Evolutionary conservation across 2,888 invertebrate species (phyloP), one percentile per base, ranked within the genome.

Genomic region (Caenorhabditis virilis): DNA sequence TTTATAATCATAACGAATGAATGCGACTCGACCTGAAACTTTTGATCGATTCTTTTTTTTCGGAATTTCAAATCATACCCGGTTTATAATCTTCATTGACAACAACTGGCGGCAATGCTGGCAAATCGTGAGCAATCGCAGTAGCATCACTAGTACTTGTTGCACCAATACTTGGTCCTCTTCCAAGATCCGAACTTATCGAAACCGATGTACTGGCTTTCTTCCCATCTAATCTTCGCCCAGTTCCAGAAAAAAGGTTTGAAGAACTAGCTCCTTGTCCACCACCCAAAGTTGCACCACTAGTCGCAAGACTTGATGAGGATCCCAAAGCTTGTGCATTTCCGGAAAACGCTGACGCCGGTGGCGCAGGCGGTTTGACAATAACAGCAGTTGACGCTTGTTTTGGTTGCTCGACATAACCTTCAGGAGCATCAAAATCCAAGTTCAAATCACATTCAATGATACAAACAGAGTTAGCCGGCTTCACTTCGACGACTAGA

Each of bases 361-460:
- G 59, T 20, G 64, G 64, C n/a, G 6, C 25, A n/a, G n/a, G n/a
- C n/a, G n/a, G n/a, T 13, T 15, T 15, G 27, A 53, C 68, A 43
- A 53, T 64, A 15, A 56, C 60, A 23, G 71, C 58, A 6, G 61
- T 53, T 26, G 51, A 36, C 4, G 58, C 67, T 20, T 49, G 50
- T 57, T 50, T 63, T 22, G 63, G 60, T 20, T 59, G 46, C n/a
- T 70, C 74, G 13, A 65, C 62, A 41, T 72, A 75, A 18, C 75
- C 75, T 53, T 75, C 75, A 0, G 97, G 95, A 0, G 95, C 89
- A 3, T 95, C 95, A 86, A 98, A 98, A 83, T 98, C 97, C 20
- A 95, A 94, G 86, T 98, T 97, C 94, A 98, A 95, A 85, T 99
- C 98, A 86, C 98, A 99, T 85, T 98, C 98, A 77, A 98, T 97